A percentile compares a stretch with the other conserved stretches of the same genome.
phyloP scores from a whole-genome alignment of 1,140 invertebrate species.

The Anagrus nilaparvatae region DNA sequence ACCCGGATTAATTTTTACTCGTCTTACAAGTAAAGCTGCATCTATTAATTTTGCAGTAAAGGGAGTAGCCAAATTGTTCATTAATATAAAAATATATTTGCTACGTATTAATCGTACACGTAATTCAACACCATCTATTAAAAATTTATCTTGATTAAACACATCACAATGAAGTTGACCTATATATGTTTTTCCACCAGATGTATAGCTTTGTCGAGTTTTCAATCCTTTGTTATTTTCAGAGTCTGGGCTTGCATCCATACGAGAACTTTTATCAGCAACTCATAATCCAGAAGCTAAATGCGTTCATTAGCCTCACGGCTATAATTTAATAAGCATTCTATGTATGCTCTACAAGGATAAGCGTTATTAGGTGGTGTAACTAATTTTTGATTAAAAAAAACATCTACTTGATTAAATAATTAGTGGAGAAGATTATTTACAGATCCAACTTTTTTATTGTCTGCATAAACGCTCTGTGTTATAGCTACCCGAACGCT shows the following conservation, averaged over 20 bases:
- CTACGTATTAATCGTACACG: too few species aligned
- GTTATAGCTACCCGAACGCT: conserved; percentile 7
- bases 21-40: too few species aligned
- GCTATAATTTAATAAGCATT: conserved; percentile 34
- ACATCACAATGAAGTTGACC: too few species aligned
- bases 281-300: conserved; percentile 24
- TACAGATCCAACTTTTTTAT: conserved; percentile 13
- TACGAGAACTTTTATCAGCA: conserved; percentile 14
- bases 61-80: too few species aligned
- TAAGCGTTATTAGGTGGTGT: too few species aligned
- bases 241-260: conserved; percentile 10
- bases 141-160: conserved; percentile 36
- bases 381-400: conserved; percentile 37
- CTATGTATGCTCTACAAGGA: conserved; percentile 36
- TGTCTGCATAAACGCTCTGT: conserved; percentile 1
- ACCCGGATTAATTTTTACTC: too few species aligned
- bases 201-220: neutral
- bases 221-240: conserved; percentile 6
- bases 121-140: too few species aligned
- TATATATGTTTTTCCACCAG: conserved; percentile 5
- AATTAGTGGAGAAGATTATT: conserved; percentile 36
- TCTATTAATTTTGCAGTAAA: too few species aligned
- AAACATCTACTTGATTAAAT: conserved; percentile 34
- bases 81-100: too few species aligned
- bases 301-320: conserved; percentile 31